Evolutionary conservation across 2,797 vertebrate species (phyloP).

Genomic region (Danio albolineatus): DNA sequence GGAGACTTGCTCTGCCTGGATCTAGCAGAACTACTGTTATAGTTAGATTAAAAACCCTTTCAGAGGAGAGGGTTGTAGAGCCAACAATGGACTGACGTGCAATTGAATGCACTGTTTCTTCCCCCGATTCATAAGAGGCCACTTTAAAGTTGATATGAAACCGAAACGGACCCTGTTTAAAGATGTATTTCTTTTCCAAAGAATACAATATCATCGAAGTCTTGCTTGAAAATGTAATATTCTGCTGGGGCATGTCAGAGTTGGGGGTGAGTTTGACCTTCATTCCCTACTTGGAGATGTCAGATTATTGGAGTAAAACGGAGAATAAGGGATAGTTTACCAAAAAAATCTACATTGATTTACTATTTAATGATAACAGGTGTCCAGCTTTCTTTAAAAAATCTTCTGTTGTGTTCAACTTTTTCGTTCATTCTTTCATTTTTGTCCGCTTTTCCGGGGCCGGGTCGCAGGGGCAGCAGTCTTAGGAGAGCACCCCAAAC

Average conservation of each 20-base stretch:
- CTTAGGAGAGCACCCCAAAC: too few species aligned
- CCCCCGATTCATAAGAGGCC: conserved; percentile 18
- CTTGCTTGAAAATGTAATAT: not conserved
- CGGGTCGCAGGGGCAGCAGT: too few species aligned
- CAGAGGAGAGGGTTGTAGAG: conserved; percentile 62
- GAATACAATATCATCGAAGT: not conserved
- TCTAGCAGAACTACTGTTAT: conserved; percentile 82
- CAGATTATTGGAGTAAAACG: not conserved
- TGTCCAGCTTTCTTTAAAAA: too few species aligned
- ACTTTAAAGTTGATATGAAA: conserved; percentile 28
- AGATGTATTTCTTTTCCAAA: not conserved
- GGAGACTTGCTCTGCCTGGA: conserved; percentile 53
- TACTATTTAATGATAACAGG: too few species aligned
- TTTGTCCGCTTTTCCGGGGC: too few species aligned
- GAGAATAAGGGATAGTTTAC: too few species aligned
- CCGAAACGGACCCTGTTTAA: conserved; percentile 7
- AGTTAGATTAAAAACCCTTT: conserved; percentile 72
- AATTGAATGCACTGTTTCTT: conserved; percentile 70
- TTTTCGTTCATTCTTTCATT: too few species aligned
- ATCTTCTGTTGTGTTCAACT: too few species aligned
- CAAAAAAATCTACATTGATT: too few species aligned
- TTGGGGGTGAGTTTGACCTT: not conserved
- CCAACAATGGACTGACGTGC: conserved; percentile 80
- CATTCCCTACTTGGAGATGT: not conserved
- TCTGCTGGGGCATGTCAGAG: not conserved